A percentile compares a stretch with the other conserved stretches of the same genome.
Evolutionary conservation across 1,140 invertebrate genomes (phyloP).

Genomic region (Brachionus calyciflorus): DNA sequence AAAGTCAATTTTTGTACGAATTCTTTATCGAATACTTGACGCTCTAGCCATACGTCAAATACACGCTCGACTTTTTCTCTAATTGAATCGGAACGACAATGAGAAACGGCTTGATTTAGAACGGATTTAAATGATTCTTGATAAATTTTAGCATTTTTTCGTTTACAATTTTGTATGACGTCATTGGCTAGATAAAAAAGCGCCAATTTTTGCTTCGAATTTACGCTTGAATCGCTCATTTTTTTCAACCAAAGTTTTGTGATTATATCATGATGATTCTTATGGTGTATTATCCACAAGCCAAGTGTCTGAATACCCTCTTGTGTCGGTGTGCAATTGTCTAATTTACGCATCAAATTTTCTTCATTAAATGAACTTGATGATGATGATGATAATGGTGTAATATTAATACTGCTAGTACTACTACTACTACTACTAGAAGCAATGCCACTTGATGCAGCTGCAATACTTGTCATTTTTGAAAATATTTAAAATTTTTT

Average conservation of each 20-base stretch:
- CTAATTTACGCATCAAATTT: background rate
- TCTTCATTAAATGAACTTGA: slow-evolving; percentile 4
- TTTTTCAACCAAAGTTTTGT: background rate
- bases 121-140: slow-evolving; percentile 81
- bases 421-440: background rate
- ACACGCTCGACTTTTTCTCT: slow-evolving; percentile 78
- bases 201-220: slow-evolving; percentile 77
- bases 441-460: background rate
- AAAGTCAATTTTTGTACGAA: slow-evolving; percentile 62
- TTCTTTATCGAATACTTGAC: slow-evolving; percentile 81
- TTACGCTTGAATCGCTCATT: slow-evolving; percentile 56
- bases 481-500: background rate
- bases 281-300: slow-evolving; percentile 42
- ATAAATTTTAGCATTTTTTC: slow-evolving; percentile 68
- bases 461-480: slow-evolving; percentile 10
- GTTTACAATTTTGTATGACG: slow-evolving; percentile 88
- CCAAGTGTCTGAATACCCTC: slow-evolving; percentile 38
- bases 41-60: slow-evolving; percentile 88
- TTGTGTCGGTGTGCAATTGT: slow-evolving; percentile 14
- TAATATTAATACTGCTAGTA: too few species aligned
- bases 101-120: slow-evolving; percentile 79
- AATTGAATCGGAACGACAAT: slow-evolving; percentile 77
- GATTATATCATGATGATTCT: background rate
- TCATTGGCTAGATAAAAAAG: slow-evolving; percentile 93
- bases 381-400: background rate